These are phyloP conservation scores for Endotricha flammealis DNA, from an alignment of 2,888 invertebrate genomes.

Conservation along the genomic window DNA sequence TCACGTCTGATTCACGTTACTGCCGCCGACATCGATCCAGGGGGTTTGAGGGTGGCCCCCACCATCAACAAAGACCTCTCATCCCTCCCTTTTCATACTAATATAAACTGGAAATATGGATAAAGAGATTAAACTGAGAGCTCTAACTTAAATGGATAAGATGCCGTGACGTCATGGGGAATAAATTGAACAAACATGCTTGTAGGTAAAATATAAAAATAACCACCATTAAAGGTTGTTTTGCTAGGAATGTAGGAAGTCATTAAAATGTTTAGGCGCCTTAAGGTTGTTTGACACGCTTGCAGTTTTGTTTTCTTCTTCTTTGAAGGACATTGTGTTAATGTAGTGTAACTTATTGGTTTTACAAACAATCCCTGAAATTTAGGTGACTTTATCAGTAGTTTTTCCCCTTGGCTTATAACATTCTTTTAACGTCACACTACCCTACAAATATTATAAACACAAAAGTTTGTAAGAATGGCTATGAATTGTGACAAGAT, in stretches of 20 bases:
- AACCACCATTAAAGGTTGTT: neutral
- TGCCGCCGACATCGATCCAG: slow-evolving; percentile 50
- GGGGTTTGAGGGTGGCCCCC: slow-evolving; percentile 28
- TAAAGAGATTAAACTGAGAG: slow-evolving; percentile 5
- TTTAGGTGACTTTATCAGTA: too few species aligned
- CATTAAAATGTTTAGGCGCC: too few species aligned
- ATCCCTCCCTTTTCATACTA: slow-evolving; percentile 18
- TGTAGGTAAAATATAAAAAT: neutral
- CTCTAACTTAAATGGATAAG: neutral
- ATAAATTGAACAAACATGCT: neutral
- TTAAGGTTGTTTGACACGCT: too few species aligned
- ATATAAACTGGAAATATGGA: slow-evolving; percentile 3
- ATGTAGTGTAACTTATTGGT: too few species aligned
- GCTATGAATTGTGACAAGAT: too few species aligned
- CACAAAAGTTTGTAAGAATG: too few species aligned
- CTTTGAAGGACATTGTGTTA: too few species aligned
- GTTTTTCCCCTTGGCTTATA: too few species aligned
- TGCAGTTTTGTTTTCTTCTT: too few species aligned
- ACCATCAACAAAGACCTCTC: slow-evolving; percentile 19
- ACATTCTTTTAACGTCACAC: too few species aligned
- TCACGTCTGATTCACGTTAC: slow-evolving; percentile 19
- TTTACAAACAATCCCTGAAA: too few species aligned
- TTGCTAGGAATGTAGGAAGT: neutral
- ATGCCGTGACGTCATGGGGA: slow-evolving; percentile 9
- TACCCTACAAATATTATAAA: too few species aligned